Evolutionary conservation across 2,888 invertebrate genomes (phyloP).

Genomic region (Cybosia mesomella): DNA sequence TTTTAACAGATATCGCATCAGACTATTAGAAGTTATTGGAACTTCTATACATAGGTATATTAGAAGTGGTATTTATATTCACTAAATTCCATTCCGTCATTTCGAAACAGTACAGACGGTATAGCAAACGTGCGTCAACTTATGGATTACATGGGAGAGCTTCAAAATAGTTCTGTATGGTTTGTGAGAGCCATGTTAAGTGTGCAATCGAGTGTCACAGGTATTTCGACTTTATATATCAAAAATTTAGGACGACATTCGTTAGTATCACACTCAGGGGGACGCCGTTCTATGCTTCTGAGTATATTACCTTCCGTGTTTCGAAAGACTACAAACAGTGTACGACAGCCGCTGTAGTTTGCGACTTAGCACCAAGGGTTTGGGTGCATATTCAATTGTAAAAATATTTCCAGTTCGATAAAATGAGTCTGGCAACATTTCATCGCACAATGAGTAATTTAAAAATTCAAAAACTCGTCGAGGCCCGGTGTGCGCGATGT

Average conservation of each 20-base stretch:
- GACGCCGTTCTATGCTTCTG: slow-evolving; percentile 79
- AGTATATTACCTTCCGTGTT: slow-evolving; percentile 61
- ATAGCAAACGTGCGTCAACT: slow-evolving; percentile 68
- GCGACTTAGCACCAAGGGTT: slow-evolving; percentile 68
- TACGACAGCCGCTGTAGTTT: slow-evolving; percentile 63
- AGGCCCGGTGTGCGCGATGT: slow-evolving; percentile 76
- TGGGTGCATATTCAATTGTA: slow-evolving; percentile 75
- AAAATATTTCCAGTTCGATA: slow-evolving; percentile 57
- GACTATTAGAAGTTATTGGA: slow-evolving; percentile 14
- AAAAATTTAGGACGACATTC: slow-evolving; percentile 84
- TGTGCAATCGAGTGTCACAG: slow-evolving; percentile 65
- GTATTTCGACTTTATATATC: slow-evolving; percentile 81
- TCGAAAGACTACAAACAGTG: slow-evolving; percentile 61
- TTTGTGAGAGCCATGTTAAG: slow-evolving; percentile 68
- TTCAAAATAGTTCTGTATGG: slow-evolving; percentile 66
- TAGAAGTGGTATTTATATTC: slow-evolving; percentile 37
- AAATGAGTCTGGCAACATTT: slow-evolving; percentile 78
- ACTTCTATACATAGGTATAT: neutral
- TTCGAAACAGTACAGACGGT: slow-evolving; percentile 50
- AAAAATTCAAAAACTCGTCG: slow-evolving; percentile 88
- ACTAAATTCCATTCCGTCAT: slow-evolving; percentile 43
- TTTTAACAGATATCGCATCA: too few species aligned
- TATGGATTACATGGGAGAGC: slow-evolving; percentile 76
- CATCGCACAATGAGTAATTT: slow-evolving; percentile 87
- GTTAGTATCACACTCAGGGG: slow-evolving; percentile 79